A percentile compares a stretch with the other conserved stretches of the same genome.
Evolutionary conservation across 2,113 vertebrate species (phyloP).

Genomic region (Prochilodus magdalenae): DNA sequence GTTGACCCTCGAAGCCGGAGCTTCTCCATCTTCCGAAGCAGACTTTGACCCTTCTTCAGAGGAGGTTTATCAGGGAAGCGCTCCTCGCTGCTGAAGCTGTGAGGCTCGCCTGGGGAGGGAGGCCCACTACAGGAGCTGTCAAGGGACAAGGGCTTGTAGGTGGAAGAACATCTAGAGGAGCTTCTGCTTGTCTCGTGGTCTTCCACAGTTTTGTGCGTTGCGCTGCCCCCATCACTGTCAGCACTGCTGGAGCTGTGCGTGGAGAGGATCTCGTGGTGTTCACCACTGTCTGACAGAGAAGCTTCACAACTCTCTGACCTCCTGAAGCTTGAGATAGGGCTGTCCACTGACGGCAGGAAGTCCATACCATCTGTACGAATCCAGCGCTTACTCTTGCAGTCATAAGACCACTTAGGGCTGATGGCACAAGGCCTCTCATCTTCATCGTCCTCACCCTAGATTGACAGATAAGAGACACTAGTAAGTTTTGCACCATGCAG

Average conservation of each 20-base stretch:
- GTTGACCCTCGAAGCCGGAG: slow-evolving; percentile 74
- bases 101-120: slow-evolving; percentile 64
- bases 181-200: slow-evolving; percentile 72
- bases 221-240: slow-evolving; percentile 73
- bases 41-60: slow-evolving; percentile 75
- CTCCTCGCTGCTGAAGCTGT: slow-evolving; percentile 62
- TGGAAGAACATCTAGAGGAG: slow-evolving; percentile 78
- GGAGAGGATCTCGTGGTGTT: slow-evolving; percentile 78
- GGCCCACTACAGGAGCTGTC: slow-evolving; percentile 75
- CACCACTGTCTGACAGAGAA: slow-evolving; percentile 56
- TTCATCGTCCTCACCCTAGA: slow-evolving; percentile 79
- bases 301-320: slow-evolving; percentile 36
- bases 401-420: slow-evolving; percentile 84
- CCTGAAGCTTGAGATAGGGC: slow-evolving; percentile 47
- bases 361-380: slow-evolving; percentile 70
- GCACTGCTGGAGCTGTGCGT: slow-evolving; percentile 81
- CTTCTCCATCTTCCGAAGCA: slow-evolving; percentile 88
- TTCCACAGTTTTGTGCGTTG: slow-evolving; percentile 59
- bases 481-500: not conserved
- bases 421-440: slow-evolving; percentile 85
- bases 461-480: not conserved
- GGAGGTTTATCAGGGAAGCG: slow-evolving; percentile 73
- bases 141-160: slow-evolving; percentile 60
- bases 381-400: slow-evolving; percentile 78
- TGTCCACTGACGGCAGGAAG: slow-evolving; percentile 47